Conservation (phyloP, 2,113 vertebrate species). For the Chloropsis hardwickii region DNA sequence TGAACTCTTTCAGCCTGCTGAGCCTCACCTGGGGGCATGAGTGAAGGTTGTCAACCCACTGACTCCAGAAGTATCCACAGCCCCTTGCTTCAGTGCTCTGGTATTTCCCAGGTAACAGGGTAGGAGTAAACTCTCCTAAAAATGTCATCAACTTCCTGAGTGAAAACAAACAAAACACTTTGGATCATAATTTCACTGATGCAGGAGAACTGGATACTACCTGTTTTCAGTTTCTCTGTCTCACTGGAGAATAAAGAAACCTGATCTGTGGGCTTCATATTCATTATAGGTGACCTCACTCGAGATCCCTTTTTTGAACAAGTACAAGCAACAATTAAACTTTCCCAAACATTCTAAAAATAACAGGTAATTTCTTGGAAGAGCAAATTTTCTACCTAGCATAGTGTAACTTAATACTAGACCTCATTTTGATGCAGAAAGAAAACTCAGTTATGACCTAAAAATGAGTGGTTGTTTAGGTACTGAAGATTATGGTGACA, state of each 20-base stretch:
- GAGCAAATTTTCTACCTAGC: neutral
- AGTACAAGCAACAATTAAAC: neutral
- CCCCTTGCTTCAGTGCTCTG: neutral
- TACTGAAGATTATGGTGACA: neutral
- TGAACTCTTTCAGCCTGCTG: neutral
- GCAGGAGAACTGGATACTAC: neutral
- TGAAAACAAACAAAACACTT: neutral
- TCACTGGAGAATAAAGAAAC: neutral
- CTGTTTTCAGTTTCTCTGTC: neutral
- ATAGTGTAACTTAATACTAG: neutral
- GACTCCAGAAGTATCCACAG: neutral
- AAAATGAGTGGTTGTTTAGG: neutral
- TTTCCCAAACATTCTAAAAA: neutral
- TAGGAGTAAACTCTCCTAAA: neutral
- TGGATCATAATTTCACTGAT: neutral
- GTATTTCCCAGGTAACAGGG: neutral
- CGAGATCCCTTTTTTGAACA: neutral
- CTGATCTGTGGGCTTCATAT: neutral
- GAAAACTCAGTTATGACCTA: neutral
- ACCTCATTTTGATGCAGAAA: neutral
- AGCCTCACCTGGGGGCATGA: accelerated
- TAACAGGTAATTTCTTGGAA: neutral
- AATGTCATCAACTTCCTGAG: neutral
- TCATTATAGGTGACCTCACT: neutral
- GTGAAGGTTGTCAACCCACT: neutral